A percentile compares a stretch with the other conserved stretches of the same genome.
phyloP scores from a whole-genome alignment of 2,888 invertebrate genomes.

The Diarsia dahlii region DNA sequence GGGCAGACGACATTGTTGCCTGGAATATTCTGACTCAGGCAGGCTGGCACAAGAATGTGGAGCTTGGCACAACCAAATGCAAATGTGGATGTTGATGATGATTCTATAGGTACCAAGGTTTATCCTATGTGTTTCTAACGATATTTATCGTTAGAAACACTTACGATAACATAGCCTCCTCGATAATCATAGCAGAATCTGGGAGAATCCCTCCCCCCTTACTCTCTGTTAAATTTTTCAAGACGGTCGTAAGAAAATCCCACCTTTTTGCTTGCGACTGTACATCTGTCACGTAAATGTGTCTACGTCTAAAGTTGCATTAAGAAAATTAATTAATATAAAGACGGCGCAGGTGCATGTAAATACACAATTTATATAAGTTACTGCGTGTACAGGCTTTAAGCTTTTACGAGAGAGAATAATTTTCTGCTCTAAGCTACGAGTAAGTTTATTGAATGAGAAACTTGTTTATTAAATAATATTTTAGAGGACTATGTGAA shows the following conservation, averaged over 20 bases:
- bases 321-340: conserved; percentile 46
- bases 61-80: too few species aligned
- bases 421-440: neutral
- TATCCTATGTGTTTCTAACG: neutral
- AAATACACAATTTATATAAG: conserved; percentile 25
- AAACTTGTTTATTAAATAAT: neutral
- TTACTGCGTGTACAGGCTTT: neutral
- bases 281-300: conserved; percentile 26
- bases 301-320: conserved; percentile 32
- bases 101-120: too few species aligned
- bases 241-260: neutral
- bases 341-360: conserved; percentile 43
- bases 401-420: neutral
- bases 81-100: too few species aligned
- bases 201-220: too few species aligned
- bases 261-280: neutral
- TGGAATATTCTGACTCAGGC: too few species aligned
- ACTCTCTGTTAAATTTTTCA: neutral
- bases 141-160: too few species aligned
- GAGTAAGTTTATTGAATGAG: neutral
- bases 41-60: too few species aligned
- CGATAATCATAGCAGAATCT: neutral
- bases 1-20: too few species aligned
- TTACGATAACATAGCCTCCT: neutral
- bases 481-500: neutral